Base-by-base conservation (phyloP, 2,113 vertebrate genomes). In the Datnioides undecimradiatus region DNA sequence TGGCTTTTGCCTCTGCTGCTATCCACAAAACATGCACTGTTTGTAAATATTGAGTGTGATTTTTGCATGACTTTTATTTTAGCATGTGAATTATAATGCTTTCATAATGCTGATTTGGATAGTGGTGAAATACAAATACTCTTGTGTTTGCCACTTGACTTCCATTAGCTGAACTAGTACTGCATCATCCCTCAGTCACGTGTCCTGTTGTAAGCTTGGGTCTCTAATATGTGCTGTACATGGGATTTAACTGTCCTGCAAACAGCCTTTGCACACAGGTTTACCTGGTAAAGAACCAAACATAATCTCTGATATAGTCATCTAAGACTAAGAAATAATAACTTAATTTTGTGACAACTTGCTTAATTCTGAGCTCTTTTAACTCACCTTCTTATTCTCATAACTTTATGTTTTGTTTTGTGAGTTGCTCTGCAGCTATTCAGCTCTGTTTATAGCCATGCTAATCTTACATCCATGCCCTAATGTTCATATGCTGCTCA, bases 321-420 rank as follows among this genome's bases (percentile, higher is more conserved):
- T n/a, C n/a, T n/a, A n/a, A n/a, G n/a, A n/a, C n/a, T n/a, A n/a
- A 46, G 17, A 60, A 40, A 40, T 25, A 40, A 25, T 6, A 23
- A 23, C 11, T 59, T 19, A 8, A 27, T 25, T 3, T 7, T 29
- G 25, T 52, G 27, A 9, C 52, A 55, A 16, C 52, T 5, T 29
- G 36, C 38, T 63, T 12, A 11, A 16, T 19, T 19, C 4, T 43
- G 3, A 27, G 25, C 3, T 19, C 5, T 25, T 43, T 64, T 45
- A 8, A 2, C 33, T 6, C 60, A 46, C 41, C 5, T 25, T 43
- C 45, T 45, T 14, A 2, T 46, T 6, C 60, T 65, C 41, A 33
- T 57, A n/a, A n/a, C n/a, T n/a, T n/a, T n/a, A 57, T 33, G 31
- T 14, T 55, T 19, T 68, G 48, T 13, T 68, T 25, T 68, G 33